Evolutionary conservation across 2,113 vertebrate species (phyloP).

Genomic region (Paraplagusia blochii): DNA sequence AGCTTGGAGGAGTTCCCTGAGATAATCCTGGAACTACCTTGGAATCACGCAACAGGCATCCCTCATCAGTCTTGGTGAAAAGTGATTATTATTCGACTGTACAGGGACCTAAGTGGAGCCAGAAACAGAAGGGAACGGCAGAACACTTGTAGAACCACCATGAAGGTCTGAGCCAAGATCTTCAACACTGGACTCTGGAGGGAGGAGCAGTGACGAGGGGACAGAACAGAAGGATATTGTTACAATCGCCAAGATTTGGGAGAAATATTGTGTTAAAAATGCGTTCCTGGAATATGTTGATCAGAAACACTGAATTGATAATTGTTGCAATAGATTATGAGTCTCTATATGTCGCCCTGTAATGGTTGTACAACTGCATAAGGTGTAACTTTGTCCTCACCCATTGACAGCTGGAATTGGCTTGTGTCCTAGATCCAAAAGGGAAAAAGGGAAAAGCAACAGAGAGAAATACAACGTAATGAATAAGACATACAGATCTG

Average conservation of each 20-base stretch:
- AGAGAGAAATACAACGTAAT: too few species aligned
- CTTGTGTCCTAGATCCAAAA: too few species aligned
- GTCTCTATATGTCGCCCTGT: too few species aligned
- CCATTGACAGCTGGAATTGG: too few species aligned
- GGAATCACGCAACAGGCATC: slow-evolving; percentile 49
- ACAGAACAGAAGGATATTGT: slow-evolving; percentile 60
- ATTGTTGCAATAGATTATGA: too few species aligned
- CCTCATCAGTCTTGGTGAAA: slow-evolving; percentile 28
- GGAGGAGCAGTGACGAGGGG: slow-evolving; percentile 10
- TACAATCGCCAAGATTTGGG: slow-evolving; percentile 18
- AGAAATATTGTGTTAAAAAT: too few species aligned
- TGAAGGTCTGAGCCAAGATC: slow-evolving; percentile 35
- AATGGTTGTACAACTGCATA: too few species aligned
- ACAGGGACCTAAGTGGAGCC: slow-evolving; percentile 43
- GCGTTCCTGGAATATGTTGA: too few species aligned
- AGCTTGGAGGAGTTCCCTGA: slow-evolving; percentile 34
- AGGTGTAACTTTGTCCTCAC: too few species aligned
- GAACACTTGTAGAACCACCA: slow-evolving; percentile 22
- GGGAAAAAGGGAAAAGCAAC: too few species aligned
- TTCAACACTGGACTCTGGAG: slow-evolving; percentile 35
- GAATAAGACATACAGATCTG: too few species aligned
- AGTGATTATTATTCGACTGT: slow-evolving; percentile 44
- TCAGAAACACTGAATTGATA: too few species aligned
- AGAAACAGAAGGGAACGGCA: slow-evolving; percentile 34
- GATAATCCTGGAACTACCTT: slow-evolving; percentile 37